These are phyloP conservation scores for Drosophila auraria DNA, from an alignment of 1,140 invertebrate genomes.

Conservation along the genomic window DNA sequence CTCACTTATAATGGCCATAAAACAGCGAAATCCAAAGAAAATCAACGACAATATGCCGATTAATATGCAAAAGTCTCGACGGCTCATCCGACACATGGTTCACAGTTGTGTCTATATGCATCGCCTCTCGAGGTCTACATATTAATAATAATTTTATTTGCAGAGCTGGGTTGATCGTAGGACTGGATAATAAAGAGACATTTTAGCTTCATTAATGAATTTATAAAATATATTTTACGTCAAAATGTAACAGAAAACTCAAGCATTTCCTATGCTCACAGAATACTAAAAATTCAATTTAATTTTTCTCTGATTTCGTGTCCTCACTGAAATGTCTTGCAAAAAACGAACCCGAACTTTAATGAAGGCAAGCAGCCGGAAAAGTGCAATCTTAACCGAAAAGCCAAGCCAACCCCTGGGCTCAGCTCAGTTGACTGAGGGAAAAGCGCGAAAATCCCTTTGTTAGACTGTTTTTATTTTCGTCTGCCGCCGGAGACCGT, in stretches of 20 bases:
- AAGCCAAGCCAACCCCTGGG: slow-evolving; percentile 32
- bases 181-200: too few species aligned
- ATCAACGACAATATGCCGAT: too few species aligned
- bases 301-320: neutral
- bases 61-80: too few species aligned
- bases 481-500: slow-evolving; percentile 66
- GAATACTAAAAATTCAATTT: neutral
- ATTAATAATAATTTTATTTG: too few species aligned
- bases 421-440: slow-evolving; percentile 29
- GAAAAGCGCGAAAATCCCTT: slow-evolving; percentile 76
- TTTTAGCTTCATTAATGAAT: too few species aligned
- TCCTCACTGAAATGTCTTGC: neutral
- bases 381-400: slow-evolving; percentile 72
- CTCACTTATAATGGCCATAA: too few species aligned
- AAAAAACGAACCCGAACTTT: slow-evolving; percentile 24
- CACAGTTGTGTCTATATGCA: too few species aligned
- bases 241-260: neutral
- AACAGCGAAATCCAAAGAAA: too few species aligned
- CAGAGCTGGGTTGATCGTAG: too few species aligned
- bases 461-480: slow-evolving; percentile 82
- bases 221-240: too few species aligned
- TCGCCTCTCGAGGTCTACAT: too few species aligned
- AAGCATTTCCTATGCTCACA: neutral
- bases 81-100: too few species aligned
- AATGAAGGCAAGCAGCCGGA: slow-evolving; percentile 75